Evolutionary conservation across 1,140 invertebrate species (phyloP), one percentile per base, ranked within the genome.

Genomic region (Centruroides vittatus): DNA sequence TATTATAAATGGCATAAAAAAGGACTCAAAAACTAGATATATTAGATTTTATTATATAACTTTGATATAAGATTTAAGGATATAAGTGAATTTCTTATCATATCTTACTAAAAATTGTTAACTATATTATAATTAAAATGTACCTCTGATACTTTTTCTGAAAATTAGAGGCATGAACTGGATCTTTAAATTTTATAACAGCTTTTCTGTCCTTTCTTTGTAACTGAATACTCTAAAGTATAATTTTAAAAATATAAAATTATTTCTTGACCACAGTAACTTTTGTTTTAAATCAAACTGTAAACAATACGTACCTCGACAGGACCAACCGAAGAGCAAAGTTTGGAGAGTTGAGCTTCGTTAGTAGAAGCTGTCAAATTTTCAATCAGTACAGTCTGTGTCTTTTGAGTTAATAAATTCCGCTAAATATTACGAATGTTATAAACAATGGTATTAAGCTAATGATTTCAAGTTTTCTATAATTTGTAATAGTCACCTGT

Each of bases 121-220:
- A n/a, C n/a, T 13, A 50, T 11, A 51, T 13, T 9, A 55, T 35
- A 35, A 35, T 55, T 6, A 35, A 35, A 12, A 35, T 36, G 0
- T 47, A 63, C 62, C 62, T 60, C 35, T 63, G 62, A 47, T 57
- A 63, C 54, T 63, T 60, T 49, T 63, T 60, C 35, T 63, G 62
- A 60, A 63, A 63, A 48, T 53, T 53, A 34, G 57, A 34, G 12
- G 62, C 62, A 52, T 63, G 62, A 6, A 13, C 12, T 23, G 58
- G 34, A 34, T 63, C 55, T 55, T 57, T 60, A 10, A 63, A 63
- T 49, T 48, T 63, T n/a, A 63, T 63, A 8, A 60, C 35, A 49
- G 62, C 62, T 63, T 60, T 60, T 35, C 55, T 60, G 53, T 63
- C 35, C 11, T 47, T n/a, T 57, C 59, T 62, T 9, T 58, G 9